Base-by-base conservation (phyloP, 2,113 vertebrate genomes). In the Cairina moschata region DNA sequence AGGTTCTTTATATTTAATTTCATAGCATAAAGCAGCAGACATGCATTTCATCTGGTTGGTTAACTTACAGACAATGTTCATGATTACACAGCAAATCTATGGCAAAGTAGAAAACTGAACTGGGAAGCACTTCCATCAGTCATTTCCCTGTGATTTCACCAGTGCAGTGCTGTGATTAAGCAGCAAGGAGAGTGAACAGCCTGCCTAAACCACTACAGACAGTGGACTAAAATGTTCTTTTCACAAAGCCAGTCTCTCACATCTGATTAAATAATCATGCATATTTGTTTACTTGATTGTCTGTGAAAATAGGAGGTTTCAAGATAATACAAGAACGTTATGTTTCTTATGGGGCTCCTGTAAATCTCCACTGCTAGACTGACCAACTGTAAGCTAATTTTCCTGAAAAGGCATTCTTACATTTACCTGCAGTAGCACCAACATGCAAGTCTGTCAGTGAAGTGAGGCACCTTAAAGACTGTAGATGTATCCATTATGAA, bases 271-370 rank as follows among this genome's bases (percentile, higher is more conserved):
- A 44, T 90, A 83, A 86, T 74, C 44, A 66, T 23, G 59, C 22
- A 50, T 93, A 50, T 93, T 58, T 92, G 36, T 92, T 94, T 81
- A n/a, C 50, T 74, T 95, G 40, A 86, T 94, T 83, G 40, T 68
- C 80, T 78, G 44, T 92, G 60, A 84, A 91, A 94, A 89, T 31
- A 93, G 62, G 56, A 83, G 59, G 29, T 78, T 94, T 78, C 52
- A 86, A 83, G 52, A 71, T 22, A 44, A 44, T 48, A 88, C 36
- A 73, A 69, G 50, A 90, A 67, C 23, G 9, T 18, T 48, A 6
- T 34, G 20, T 36, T 92, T 88, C 68, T 86, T 38, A 26, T 73
- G 42, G 50, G 54, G 31, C n/a, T 79, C 34, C 38, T 92, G 54
- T 82, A 94, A 82, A 44, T 68, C 34, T 79, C 81, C 87, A 55